Conservation (phyloP, 2,797 vertebrate species). For the Halcyon badia region DNA sequence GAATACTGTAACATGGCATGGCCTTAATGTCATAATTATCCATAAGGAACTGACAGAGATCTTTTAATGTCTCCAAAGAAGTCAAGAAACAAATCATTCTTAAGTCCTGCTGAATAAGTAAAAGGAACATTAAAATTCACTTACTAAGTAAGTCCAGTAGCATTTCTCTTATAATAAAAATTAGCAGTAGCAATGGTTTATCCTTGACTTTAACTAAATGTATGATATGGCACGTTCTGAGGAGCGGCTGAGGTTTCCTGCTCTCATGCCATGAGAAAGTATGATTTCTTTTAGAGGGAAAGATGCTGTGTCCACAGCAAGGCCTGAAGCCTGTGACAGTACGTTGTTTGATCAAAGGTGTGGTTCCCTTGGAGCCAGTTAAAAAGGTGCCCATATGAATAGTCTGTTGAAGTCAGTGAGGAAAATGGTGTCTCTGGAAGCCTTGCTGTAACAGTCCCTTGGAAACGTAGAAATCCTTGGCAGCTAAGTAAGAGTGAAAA, state of each 20-base stretch:
- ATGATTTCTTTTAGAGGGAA: background rate
- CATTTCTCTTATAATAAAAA: background rate
- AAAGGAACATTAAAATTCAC: background rate
- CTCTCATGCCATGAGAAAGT: background rate
- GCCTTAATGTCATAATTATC: slow-evolving; percentile 35
- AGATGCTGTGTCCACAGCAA: background rate
- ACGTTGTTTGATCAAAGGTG: background rate
- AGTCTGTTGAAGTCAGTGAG: background rate
- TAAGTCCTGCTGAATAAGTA: background rate
- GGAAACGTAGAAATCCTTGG: background rate
- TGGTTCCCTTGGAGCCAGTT: accelerated
- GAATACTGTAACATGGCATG: background rate
- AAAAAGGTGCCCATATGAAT: background rate
- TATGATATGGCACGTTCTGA: background rate
- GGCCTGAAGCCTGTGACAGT: background rate
- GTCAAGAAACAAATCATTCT: background rate
- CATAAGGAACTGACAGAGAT: background rate
- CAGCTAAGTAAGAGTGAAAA: background rate
- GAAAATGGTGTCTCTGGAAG: background rate
- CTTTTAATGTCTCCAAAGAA: slow-evolving; percentile 34
- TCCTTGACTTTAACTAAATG: background rate
- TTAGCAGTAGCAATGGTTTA: background rate
- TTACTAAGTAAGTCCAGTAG: background rate
- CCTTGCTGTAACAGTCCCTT: background rate
- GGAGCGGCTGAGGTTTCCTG: background rate